Evolutionary conservation across 2,888 invertebrate genomes (phyloP).

Genomic region (Trissolcus brochymenae): DNA sequence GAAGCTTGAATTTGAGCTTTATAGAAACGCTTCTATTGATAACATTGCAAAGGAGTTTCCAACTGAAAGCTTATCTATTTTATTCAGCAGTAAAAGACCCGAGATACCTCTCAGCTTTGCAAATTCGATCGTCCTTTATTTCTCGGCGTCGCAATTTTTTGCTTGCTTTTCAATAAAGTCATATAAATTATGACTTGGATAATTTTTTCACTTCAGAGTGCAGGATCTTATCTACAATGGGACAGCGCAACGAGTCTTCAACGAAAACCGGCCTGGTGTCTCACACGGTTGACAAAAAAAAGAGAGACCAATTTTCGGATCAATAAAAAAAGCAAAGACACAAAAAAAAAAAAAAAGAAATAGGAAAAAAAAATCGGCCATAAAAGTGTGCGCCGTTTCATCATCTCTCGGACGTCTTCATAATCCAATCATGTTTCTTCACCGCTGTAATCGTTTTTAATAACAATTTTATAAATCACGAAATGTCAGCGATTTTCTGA

Average conservation of each 20-base stretch:
- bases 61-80: slow-evolving; percentile 27
- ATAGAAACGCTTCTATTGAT: background rate
- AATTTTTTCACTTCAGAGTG: slow-evolving; percentile 28
- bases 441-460: no score
- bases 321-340: slow-evolving; percentile 27
- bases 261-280: slow-evolving; percentile 29
- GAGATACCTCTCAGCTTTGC: slow-evolving; percentile 26
- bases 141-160: slow-evolving; percentile 29
- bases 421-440: no score
- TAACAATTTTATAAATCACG: no score
- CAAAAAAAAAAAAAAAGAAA: slow-evolving; percentile 7
- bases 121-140: slow-evolving; percentile 35
- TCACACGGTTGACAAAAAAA: slow-evolving; percentile 26
- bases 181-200: slow-evolving; percentile 50
- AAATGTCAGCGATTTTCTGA: no score
- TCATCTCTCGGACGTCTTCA: no score
- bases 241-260: slow-evolving; percentile 37
- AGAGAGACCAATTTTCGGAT: slow-evolving; percentile 25
- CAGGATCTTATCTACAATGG: slow-evolving; percentile 46
- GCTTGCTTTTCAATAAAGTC: slow-evolving; percentile 45
- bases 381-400: no score
- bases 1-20: no score
- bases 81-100: slow-evolving; percentile 29
- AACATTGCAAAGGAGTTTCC: slow-evolving; percentile 2
- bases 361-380: background rate